These are phyloP conservation scores for Tetanocera ferruginea DNA, from an alignment of 2,888 invertebrate species.

Conservation along the genomic window DNA sequence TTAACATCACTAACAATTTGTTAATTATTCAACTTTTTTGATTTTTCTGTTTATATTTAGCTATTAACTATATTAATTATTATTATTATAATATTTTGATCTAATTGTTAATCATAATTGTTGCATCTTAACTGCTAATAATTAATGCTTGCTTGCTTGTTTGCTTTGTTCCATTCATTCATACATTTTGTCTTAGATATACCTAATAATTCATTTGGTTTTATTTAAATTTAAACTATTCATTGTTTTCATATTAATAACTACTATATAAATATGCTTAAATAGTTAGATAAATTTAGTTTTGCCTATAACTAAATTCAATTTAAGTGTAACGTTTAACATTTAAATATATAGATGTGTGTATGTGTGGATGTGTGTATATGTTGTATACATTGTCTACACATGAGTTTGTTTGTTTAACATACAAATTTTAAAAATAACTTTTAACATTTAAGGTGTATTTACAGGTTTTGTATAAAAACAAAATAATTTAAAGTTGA, in stretches of 20 bases:
- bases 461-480: not conserved
- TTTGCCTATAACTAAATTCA: conserved; percentile 13
- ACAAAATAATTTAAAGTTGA: not conserved
- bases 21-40: conserved; percentile 1
- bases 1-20: conserved; percentile 36
- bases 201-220: conserved; percentile 19
- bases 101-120: conserved; percentile 50
- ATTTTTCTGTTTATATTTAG: conserved; percentile 37
- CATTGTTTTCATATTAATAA: conserved; percentile 9
- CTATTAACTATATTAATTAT: conserved; percentile 33
- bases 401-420: conserved; percentile 24
- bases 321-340: not conserved
- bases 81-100: conserved; percentile 48
- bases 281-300: not conserved
- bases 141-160: conserved; percentile 7
- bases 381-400: conserved; percentile 28
- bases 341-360: not conserved
- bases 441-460: not conserved
- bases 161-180: not conserved
- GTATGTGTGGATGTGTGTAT: not conserved
- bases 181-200: not conserved
- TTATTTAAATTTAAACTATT: conserved; percentile 20
- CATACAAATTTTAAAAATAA: not conserved
- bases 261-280: too few species aligned
- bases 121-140: conserved; percentile 28